These are phyloP conservation scores for Drosophila simulans DNA, from an alignment of 1,140 invertebrate genomes.

Conservation along the genomic window DNA sequence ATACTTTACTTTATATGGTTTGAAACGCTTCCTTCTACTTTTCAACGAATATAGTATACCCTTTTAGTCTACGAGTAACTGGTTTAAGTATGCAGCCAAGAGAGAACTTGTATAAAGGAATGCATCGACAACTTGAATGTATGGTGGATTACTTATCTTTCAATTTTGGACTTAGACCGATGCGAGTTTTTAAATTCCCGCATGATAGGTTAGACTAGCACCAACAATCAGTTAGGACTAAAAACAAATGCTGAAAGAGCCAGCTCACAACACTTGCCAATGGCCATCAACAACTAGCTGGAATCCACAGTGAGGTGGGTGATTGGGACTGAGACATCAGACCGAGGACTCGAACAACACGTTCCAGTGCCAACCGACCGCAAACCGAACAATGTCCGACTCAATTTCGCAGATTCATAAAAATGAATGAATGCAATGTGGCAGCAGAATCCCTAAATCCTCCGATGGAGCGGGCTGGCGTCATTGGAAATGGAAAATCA, in stretches of 20 bases:
- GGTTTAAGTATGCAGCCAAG: too few relatives aligned
- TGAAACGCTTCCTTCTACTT: too few relatives aligned
- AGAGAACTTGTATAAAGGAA: too few relatives aligned
- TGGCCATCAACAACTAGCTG: slow-evolving; percentile 42
- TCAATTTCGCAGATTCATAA: slow-evolving; percentile 79
- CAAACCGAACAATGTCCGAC: slow-evolving; percentile 78
- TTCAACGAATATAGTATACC: too few relatives aligned
- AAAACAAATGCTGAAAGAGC: background rate
- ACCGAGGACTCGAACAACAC: slow-evolving; percentile 48
- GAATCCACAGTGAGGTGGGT: slow-evolving; percentile 19
- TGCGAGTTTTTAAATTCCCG: slow-evolving; percentile 19
- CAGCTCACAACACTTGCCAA: slow-evolving; percentile 42
- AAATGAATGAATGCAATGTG: slow-evolving; percentile 71
- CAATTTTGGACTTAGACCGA: background rate
- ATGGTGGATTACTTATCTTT: too few relatives aligned
- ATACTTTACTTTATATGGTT: too few relatives aligned
- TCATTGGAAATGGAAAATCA: slow-evolving; percentile 79
- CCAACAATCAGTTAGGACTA: slow-evolving; percentile 6
- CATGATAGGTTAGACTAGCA: slow-evolving; percentile 26
- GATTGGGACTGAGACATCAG: slow-evolving; percentile 46
- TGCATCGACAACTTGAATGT: too few relatives aligned
- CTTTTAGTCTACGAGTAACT: too few relatives aligned
- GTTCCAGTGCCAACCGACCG: slow-evolving; percentile 46
- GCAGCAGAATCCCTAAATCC: slow-evolving; percentile 61
- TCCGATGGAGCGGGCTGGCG: slow-evolving; percentile 41